Evolutionary conservation across 2,113 vertebrate species (phyloP).

Genomic region (Pycnonotus jocosus): DNA sequence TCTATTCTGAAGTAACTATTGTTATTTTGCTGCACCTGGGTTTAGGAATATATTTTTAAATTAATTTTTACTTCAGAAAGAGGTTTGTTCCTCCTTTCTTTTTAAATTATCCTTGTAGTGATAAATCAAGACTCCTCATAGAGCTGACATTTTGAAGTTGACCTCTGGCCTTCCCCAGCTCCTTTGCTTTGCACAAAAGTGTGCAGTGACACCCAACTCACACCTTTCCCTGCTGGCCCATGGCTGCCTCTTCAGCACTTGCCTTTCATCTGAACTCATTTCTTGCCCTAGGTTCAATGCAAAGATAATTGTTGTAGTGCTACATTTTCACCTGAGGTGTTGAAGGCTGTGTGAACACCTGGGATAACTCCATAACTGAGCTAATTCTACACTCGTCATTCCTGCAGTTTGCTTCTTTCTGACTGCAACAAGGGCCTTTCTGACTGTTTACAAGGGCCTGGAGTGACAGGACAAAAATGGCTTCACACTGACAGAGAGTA

Average conservation of each 20-base stretch:
- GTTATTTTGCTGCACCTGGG: neutral
- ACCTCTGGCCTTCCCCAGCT: neutral
- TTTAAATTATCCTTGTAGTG: neutral
- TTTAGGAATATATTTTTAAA: neutral
- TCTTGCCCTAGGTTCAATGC: neutral
- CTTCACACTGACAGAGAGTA: too few species aligned
- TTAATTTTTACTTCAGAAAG: neutral
- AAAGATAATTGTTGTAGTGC: neutral
- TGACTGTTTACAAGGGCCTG: neutral
- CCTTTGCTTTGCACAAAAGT: neutral
- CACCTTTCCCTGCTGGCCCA: neutral
- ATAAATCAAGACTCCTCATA: neutral
- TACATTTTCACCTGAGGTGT: neutral
- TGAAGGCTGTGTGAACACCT: neutral
- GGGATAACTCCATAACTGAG: neutral
- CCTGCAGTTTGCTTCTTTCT: neutral
- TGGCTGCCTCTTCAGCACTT: neutral
- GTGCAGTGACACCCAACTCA: neutral
- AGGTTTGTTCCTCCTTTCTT: neutral
- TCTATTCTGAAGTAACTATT: neutral
- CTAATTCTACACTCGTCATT: neutral
- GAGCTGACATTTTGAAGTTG: neutral
- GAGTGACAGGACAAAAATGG: neutral
- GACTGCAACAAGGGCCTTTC: neutral
- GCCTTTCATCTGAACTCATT: neutral